These are phyloP conservation scores for Drosophila mettleri DNA, from an alignment of 2,888 invertebrate genomes.

Conservation along the genomic window DNA sequence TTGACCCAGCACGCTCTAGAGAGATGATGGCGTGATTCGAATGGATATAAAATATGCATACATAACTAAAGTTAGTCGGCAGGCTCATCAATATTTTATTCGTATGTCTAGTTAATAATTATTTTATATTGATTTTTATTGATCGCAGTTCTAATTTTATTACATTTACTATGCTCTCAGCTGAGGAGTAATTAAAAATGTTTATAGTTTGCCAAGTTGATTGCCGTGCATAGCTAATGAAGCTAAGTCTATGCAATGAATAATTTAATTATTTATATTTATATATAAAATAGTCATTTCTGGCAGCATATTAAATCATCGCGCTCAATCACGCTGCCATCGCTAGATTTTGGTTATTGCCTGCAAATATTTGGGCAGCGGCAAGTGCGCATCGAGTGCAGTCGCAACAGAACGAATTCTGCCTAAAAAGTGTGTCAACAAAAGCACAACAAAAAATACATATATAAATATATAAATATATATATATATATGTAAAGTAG, in stretches of 20 bases:
- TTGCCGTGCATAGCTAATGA: conserved; percentile 7
- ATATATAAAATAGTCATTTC: neutral
- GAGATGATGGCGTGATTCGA: conserved; percentile 5
- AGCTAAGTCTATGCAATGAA: neutral
- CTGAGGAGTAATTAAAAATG: conserved; percentile 24
- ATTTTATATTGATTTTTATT: conserved; percentile 11
- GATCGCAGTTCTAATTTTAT: conserved; percentile 33
- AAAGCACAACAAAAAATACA: conserved; percentile 30
- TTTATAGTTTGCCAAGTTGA: neutral
- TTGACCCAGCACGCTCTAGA: conserved; percentile 6
- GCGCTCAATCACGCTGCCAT: conserved; percentile 18
- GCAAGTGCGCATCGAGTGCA: conserved; percentile 21
- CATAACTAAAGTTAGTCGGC: neutral
- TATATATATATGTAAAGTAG: conserved; percentile 38
- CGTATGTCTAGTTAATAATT: conserved; percentile 1
- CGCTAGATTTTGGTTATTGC: neutral
- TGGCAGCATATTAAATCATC: neutral
- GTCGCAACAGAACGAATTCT: conserved; percentile 26
- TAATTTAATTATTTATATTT: conserved; percentile 2
- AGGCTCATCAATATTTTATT: conserved; percentile 20
- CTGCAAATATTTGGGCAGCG: conserved; percentile 13
- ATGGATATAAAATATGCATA: neutral
- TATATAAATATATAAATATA: no score
- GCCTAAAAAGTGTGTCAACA: conserved; percentile 49
- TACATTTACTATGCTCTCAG: conserved; percentile 5